These are phyloP conservation scores for Neopipo cinnamomea DNA, from an alignment of 2,113 vertebrate genomes.

Conservation along the genomic window DNA sequence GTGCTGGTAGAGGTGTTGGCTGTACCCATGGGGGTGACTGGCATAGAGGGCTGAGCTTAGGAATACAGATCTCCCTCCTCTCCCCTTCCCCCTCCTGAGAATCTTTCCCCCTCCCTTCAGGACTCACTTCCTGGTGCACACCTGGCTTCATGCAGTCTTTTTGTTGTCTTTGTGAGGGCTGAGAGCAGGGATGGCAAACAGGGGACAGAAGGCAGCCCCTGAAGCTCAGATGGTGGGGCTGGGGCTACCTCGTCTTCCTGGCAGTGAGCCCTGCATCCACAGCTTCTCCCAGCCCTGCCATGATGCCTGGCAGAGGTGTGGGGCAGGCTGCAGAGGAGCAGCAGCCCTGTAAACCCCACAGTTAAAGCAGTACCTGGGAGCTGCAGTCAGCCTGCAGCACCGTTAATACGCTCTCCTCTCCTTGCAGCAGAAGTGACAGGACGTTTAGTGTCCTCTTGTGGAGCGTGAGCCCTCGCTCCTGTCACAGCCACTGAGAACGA, in stretches of 20 bases:
- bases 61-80: not conserved
- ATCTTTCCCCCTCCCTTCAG: not conserved
- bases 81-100: not conserved
- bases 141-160: not conserved
- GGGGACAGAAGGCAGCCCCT: not conserved
- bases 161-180: not conserved
- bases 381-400: not conserved
- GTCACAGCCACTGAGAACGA: not conserved
- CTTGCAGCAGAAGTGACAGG: not conserved
- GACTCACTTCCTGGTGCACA: not conserved
- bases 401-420: not conserved
- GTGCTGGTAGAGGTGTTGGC: not conserved
- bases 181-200: not conserved
- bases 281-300: accelerated
- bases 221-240: not conserved
- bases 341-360: not conserved
- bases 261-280: accelerated
- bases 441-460: not conserved
- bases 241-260: not conserved
- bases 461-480: not conserved
- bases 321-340: not conserved
- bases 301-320: not conserved
- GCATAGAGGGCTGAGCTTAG: not conserved
- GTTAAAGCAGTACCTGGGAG: not conserved
- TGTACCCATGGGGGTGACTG: not conserved